Evolutionary conservation across 2,888 invertebrate species (phyloP).

Genomic region (Cheilosia vulpina): DNA sequence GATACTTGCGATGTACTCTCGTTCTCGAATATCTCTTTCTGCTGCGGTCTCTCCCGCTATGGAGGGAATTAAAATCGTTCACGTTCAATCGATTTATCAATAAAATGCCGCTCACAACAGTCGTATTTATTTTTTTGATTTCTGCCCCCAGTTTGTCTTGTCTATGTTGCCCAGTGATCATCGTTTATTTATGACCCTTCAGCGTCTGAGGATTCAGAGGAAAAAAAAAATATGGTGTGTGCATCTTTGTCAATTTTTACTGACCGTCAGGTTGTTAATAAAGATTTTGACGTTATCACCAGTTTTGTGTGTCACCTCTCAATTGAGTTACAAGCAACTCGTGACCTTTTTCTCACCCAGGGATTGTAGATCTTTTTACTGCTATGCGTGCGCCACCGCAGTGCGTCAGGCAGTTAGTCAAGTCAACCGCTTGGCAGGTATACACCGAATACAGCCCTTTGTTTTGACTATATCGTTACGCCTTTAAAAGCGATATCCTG

Average conservation of each 20-base stretch:
- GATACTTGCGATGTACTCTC: neutral
- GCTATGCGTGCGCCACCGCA: conserved; percentile 15
- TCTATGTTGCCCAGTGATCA: neutral
- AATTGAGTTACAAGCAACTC: conserved; percentile 69
- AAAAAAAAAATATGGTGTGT: conserved; percentile 3
- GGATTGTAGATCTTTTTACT: neutral
- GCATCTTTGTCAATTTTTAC: conserved; percentile 66
- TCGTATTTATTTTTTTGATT: conserved; percentile 2
- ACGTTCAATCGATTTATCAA: conserved; percentile 73
- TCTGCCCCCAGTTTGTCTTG: neutral
- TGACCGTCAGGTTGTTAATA: conserved; percentile 70
- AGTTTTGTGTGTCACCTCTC: conserved; percentile 61
- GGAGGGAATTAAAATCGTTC: conserved; percentile 71
- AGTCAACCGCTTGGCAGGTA: neutral
- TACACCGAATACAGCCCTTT: conserved; percentile 16
- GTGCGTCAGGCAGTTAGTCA: conserved; percentile 38
- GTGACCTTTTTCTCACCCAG: conserved; percentile 59
- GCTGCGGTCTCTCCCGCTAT: conserved; percentile 18
- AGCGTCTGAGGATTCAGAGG: conserved; percentile 58
- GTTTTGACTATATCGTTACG: neutral
- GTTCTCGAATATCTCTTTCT: conserved; percentile 12
- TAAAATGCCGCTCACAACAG: conserved; percentile 60
- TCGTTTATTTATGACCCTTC: conserved; percentile 68
- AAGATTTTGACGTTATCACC: conserved; percentile 72
- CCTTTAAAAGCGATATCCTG: conserved; percentile 29